A percentile compares a stretch with the other conserved stretches of the same genome.
Evolutionary conservation across 2,888 invertebrate genomes (phyloP).

Genomic region (Chirona hameri): DNA sequence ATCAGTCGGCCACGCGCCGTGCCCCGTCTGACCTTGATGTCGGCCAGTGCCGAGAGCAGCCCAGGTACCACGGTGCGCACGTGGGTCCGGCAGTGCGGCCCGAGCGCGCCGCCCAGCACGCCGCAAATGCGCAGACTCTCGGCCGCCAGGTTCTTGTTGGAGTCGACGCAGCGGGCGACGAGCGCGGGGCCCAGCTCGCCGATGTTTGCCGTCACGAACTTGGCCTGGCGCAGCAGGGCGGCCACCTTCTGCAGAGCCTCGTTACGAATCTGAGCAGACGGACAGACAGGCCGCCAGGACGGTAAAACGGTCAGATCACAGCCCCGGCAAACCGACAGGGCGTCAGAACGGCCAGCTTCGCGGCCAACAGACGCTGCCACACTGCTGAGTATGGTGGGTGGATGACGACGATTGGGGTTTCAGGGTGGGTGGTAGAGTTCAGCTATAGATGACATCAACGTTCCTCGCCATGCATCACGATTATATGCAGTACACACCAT

Average conservation of each 20-base stretch:
- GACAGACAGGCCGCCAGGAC: not conserved
- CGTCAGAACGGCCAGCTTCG: no score
- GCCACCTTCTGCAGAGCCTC: conserved; percentile 71
- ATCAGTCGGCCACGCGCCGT: no score
- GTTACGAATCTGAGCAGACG: conserved; percentile 55
- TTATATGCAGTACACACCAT: no score
- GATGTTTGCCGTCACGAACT: conserved; percentile 74
- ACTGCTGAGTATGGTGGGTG: no score
- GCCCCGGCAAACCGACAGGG: no score
- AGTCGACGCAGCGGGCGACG: conserved; percentile 73
- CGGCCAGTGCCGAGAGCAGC: conserved; percentile 63
- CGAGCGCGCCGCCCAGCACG: conserved; percentile 75
- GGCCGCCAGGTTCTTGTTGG: conserved; percentile 87
- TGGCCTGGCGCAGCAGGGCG: conserved; percentile 67
- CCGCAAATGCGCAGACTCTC: conserved; percentile 79
- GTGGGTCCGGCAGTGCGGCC: conserved; percentile 71
- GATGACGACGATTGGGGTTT: no score
- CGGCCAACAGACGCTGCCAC: no score
- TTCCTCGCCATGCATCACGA: no score
- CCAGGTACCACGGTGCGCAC: conserved; percentile 78
- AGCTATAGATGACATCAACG: no score
- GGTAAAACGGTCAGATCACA: no score
- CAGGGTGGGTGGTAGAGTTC: no score
- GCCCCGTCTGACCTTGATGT: conserved; percentile 60
- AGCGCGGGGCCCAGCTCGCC: conserved; percentile 80